Evolutionary conservation across 2,888 invertebrate species (phyloP).

Genomic region (Leuctra nigra): DNA sequence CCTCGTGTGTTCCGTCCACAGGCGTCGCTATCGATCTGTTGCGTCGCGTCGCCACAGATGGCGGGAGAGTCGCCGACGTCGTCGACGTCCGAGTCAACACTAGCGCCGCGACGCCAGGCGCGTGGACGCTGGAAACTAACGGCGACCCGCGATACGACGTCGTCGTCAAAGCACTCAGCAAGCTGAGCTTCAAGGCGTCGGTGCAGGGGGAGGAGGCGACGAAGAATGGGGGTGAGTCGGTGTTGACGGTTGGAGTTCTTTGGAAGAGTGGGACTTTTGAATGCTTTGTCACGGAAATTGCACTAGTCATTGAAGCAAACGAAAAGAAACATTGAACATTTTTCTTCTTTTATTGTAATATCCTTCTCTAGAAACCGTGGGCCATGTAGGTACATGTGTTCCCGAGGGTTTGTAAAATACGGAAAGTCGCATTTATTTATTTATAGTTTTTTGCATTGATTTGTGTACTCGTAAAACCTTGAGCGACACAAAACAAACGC

Average conservation of each 20-base stretch:
- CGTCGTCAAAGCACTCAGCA: slow-evolving; percentile 18
- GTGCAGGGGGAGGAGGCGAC: neutral
- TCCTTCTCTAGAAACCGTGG: too few species aligned
- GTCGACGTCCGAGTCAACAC: slow-evolving; percentile 21
- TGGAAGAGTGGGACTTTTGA: too few species aligned
- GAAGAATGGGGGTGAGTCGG: neutral
- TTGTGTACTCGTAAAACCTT: too few species aligned
- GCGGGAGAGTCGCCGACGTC: neutral
- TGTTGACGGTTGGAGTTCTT: too few species aligned
- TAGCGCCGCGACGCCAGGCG: slow-evolving; percentile 19
- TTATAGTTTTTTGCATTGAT: too few species aligned
- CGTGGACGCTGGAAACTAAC: slow-evolving; percentile 16
- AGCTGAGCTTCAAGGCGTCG: slow-evolving; percentile 2
- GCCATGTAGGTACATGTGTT: too few species aligned
- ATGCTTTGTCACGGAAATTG: neutral
- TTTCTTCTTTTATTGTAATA: too few species aligned
- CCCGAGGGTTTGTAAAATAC: too few species aligned
- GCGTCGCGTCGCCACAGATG: neutral
- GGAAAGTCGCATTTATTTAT: too few species aligned
- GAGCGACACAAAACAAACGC: too few species aligned
- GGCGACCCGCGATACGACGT: slow-evolving; percentile 20
- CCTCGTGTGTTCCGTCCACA: slow-evolving; percentile 1
- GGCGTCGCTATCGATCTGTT: slow-evolving; percentile 22
- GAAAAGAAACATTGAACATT: too few species aligned
- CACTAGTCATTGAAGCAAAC: too few species aligned